These are phyloP conservation scores for Cheilosia grossa DNA, from an alignment of 2,888 invertebrate species.

Conservation along the genomic window DNA sequence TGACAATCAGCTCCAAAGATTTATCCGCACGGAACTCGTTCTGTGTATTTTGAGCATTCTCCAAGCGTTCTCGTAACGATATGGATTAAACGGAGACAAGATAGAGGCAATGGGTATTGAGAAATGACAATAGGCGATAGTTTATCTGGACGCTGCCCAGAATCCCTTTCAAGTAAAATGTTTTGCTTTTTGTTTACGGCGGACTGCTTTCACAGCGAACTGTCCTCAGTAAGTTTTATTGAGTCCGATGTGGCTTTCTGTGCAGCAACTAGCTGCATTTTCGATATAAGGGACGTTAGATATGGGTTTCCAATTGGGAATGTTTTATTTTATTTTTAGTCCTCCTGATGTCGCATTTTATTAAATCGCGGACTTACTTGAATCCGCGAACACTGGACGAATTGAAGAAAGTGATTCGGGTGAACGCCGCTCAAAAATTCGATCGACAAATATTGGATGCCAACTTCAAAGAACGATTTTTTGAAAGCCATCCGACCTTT, in stretches of 20 bases:
- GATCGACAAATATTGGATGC: no score
- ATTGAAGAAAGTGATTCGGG: no score
- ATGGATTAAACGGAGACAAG: slow-evolving; percentile 28
- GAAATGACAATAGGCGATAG: slow-evolving; percentile 58
- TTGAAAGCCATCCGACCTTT: no score
- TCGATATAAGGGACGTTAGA: not conserved
- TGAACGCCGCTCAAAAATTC: no score
- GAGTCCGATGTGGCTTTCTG: not conserved
- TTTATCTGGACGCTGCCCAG: slow-evolving; percentile 53
- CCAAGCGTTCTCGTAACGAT: slow-evolving; percentile 14
- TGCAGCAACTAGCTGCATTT: not conserved
- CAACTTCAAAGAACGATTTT: no score
- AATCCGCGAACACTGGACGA: no score
- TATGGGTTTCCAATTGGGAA: no score
- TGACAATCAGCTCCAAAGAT: slow-evolving; percentile 65
- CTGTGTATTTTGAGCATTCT: not conserved
- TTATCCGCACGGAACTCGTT: slow-evolving; percentile 44
- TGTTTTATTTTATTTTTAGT: no score
- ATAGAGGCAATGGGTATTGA: slow-evolving; percentile 36
- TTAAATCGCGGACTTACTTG: no score
- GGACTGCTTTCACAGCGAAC: not conserved
- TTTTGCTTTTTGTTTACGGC: slow-evolving; percentile 1
- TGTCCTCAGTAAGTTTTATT: not conserved
- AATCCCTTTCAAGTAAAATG: slow-evolving; percentile 5
- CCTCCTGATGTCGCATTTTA: no score